Evolutionary conservation across 2,888 invertebrate species (phyloP), one percentile per base, ranked within the genome.

Genomic region (Amphipoea oculea): DNA sequence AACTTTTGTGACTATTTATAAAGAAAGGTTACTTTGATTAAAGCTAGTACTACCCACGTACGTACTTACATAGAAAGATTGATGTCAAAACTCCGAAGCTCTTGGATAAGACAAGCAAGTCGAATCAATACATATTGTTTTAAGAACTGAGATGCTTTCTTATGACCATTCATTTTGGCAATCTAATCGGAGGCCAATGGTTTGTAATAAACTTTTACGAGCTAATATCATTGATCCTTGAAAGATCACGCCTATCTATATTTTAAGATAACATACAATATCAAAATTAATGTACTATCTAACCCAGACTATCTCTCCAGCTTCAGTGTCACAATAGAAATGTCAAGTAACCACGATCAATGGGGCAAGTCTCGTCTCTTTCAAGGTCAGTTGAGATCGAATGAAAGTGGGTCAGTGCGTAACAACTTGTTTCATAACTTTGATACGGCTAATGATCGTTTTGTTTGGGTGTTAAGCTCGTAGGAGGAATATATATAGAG

Each of bases 321-420:
- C 60, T 72, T 29, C 29, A 72, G 51, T 87, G 87, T 87, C 74
- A 80, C 84, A 85, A 87, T 84, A 87, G 63, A 80, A 87, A 81
- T 87, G 74, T 87, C 76, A 81, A 78, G 66, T 40, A 76, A 68
- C 51, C 42, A 74, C 85, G 51, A 82, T 86, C 82, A 82, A 82
- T 89, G 71, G 73, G 79, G 63, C 74, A 72, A 80, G 78, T 80
- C 76, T 82, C 76, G 86, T 88, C 82, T 81, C 78, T 23, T 73
- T 84, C 89, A 89, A 89, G 89, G 89, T 88, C 82, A 79, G n/a
- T 78, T 83, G 77, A 82, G 78, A 89, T 80, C 63, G 85, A 83
- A 87, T 77, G 90, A 87, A 89, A 89, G 89, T 89, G 78, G 86
- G 89, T 88, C 89, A 79, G 73, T 75, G 72, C 72, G 81, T 72